Conservation (phyloP, 1,140 invertebrate species). For the Chironomus tepperi region DNA sequence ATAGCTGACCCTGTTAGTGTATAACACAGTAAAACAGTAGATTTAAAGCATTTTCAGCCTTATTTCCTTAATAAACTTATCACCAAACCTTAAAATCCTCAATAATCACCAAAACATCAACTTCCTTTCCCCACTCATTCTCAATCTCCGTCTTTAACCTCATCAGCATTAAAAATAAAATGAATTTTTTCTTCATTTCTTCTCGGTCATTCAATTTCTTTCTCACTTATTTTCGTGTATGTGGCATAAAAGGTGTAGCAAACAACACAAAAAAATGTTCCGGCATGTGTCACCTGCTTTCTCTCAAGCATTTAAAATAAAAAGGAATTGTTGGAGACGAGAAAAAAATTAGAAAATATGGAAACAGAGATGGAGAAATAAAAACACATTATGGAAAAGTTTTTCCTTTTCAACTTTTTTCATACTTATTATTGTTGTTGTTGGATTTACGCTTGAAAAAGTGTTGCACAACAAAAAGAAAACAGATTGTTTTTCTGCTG, state of each 20-base stretch:
- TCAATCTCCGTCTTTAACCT: background rate
- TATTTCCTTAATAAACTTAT: too few species aligned
- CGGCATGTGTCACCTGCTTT: conserved; percentile 5
- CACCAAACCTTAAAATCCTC: too few species aligned
- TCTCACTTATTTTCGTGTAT: background rate
- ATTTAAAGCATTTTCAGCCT: too few species aligned
- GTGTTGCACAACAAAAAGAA: background rate
- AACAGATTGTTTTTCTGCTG: background rate
- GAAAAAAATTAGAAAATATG: background rate
- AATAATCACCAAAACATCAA: too few species aligned
- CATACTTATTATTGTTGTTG: too few species aligned
- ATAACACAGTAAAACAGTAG: too few species aligned
- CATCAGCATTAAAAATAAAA: background rate
- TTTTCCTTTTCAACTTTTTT: conserved; percentile 12
- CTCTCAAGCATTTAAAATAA: background rate
- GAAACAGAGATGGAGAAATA: background rate
- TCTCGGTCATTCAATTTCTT: background rate
- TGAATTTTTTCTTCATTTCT: background rate
- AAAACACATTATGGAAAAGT: conserved; percentile 9
- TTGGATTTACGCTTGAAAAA: background rate
- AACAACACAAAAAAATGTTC: conserved; percentile 9
- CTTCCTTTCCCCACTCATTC: background rate
- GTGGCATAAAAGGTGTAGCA: background rate
- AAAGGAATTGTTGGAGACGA: background rate
- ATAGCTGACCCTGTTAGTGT: too few species aligned